Base-by-base conservation (phyloP, 2,888 invertebrate genomes). In the Sthenelais limicola region DNA sequence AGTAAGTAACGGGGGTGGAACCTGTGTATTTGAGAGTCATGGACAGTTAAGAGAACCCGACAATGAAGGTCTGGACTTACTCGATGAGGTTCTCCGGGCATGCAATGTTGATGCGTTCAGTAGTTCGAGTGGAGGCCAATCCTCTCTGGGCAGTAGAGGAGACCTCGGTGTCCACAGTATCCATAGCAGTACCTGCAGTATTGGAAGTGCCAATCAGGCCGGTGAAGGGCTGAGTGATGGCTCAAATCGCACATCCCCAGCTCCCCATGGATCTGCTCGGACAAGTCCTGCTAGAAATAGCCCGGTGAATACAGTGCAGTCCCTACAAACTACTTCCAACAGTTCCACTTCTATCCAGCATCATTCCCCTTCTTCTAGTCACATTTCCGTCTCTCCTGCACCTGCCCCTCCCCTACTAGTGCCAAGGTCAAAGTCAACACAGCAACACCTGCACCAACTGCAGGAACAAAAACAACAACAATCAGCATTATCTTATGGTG, bases 101-200 rank as follows among this genome's bases (percentile, higher is more conserved):
- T 71, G 71, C 49, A 71, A 32, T 32, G 49, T 71, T n/a, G 62
- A 71, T 5, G 62, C 54, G 9, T 71, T 62, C 30, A 70, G 70
- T 26, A 70, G 51, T 47, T 38, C 51, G 12, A 70, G 70, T 54
- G 51, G 70, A 12, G 51, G 70, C 28, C 70, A 70, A 3, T 70
- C 70, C 1, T 38, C 70, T 9, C 51, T 28, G 9, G 51, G 70
- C 56, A 70, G 70, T 43, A 70, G 30, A 26, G 51, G 51, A 4
- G 70, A 70, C 26, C 24, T 70, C 7, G 35, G 54, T 33, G 70
- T 70, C 1, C 49, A 38, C 28, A 70, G 70, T 38, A 70, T 70
- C 24, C 70, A 54, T 30, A 70, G 70, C 33, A 51, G 51, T 43
- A 70, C 38, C 15, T 70, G 70, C 18, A 70, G 52, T 28, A 54